Evolutionary conservation across 2,888 invertebrate genomes (phyloP), one percentile per base, ranked within the genome.

Genomic region (Apoda limacodes): DNA sequence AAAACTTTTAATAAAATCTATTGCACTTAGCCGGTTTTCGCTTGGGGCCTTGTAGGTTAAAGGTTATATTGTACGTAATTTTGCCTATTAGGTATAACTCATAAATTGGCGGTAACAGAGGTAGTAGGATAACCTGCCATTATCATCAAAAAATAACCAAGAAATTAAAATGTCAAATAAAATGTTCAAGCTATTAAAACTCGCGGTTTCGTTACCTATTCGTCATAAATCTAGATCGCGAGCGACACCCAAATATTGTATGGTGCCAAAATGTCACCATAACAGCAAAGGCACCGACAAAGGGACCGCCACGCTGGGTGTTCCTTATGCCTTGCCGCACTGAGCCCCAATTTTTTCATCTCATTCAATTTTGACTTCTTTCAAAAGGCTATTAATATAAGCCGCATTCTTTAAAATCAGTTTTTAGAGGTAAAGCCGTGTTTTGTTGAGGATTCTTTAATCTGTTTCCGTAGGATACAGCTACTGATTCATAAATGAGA

Each of bases 341-440:
- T 62, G 74, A 74, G 70, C 74, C 78, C 64, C 63, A 46, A 72
- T 75, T 78, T 80, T 78, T 80, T 80, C 71, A 63, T 69, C 67
- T 75, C 76, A 74, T 80, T 78, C 78, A 78, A 78, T 80, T 78
- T 76, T 76, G 78, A 78, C 78, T 80, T 75, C 75, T 78, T 70
- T 75, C 76, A 75, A 78, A 75, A 74, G 70, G 75, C 71, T 76
- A 78, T 78, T 78, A 80, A 80, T 78, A 74, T 71, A 72, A 76
- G 76, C 69, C 70, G 65, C 67, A 74, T 78, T 78, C 76, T 76
- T 75, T 65, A 60, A 74, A 68, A 67, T 67, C 71, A 64, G 69
- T 68, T 63, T 70, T 75, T 60, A 64, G 60, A 17, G 60, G 61
- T 61, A 66, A 71, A 72, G 74, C 66, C 62, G 50, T 46, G 66